Percentiles rank a stretch among this genome's conserved stretches.
These are phyloP conservation scores for Creontiades dilutus DNA, from an alignment of 2,888 invertebrate genomes.

Conservation along the genomic window DNA sequence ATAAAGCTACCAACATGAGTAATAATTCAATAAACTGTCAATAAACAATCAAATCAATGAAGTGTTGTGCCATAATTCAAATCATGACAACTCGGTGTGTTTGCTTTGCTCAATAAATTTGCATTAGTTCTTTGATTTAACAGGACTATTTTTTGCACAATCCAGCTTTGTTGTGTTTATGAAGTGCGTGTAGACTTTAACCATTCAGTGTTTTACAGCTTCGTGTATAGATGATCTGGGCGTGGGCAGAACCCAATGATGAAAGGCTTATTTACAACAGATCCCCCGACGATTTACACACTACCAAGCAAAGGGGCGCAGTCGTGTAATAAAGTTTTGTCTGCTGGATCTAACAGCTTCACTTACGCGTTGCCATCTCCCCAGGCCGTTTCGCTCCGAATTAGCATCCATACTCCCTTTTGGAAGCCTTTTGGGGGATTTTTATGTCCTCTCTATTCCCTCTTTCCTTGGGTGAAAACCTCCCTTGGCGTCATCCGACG, in stretches of 20 bases:
- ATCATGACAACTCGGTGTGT: too few relatives aligned
- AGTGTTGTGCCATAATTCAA: too few relatives aligned
- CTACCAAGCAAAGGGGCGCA: not conserved
- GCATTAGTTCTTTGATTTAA: too few relatives aligned
- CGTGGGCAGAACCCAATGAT: conserved; percentile 31
- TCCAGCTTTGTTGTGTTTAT: too few relatives aligned
- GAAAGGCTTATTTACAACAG: conserved; percentile 60
- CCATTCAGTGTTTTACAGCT: too few relatives aligned
- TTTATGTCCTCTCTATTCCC: conserved; percentile 49
- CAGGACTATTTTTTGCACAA: too few relatives aligned
- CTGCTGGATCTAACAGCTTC: conserved; percentile 70
- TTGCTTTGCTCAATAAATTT: too few relatives aligned
- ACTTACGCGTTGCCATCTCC: conserved; percentile 34
- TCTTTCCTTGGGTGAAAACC: not conserved
- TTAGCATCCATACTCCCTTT: conserved; percentile 67
- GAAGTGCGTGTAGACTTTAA: too few relatives aligned
- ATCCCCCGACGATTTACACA: conserved; percentile 63
- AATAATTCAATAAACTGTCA: too few relatives aligned
- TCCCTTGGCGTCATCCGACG: conserved; percentile 38
- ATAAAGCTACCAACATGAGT: too few relatives aligned
- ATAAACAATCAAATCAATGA: too few relatives aligned
- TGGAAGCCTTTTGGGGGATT: conserved; percentile 62
- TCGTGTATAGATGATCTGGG: not conserved
- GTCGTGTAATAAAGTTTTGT: conserved; percentile 66
- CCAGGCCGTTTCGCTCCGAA: conserved; percentile 49